These are phyloP conservation scores for Epizoanthus fatuus DNA, from an alignment of 92 coral and sea anemone species.

Conservation along the genomic window DNA sequence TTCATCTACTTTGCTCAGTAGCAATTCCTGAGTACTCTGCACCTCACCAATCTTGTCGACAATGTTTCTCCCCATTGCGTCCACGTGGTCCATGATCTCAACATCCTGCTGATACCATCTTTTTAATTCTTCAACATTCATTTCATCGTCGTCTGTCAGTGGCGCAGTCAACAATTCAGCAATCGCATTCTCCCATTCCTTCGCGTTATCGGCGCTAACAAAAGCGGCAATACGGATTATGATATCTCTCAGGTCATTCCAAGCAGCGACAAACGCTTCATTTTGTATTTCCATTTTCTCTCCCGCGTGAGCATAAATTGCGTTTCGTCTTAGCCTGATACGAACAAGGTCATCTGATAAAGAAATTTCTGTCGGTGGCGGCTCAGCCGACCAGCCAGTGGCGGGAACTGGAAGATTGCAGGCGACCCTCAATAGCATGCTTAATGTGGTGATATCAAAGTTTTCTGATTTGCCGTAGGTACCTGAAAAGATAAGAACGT, in stretches of 20 bases:
- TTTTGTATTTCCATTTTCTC: slow-evolving; percentile 19
- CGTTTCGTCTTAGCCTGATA: slow-evolving; percentile 26
- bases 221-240: slow-evolving; percentile 15
- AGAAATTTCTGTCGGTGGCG: slow-evolving; percentile 2
- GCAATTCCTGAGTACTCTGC: background rate
- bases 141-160: slow-evolving; percentile 33
- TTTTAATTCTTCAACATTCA: background rate
- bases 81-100: slow-evolving; percentile 2
- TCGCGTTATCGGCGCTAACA: background rate
- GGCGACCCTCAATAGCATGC: background rate
- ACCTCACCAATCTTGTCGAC: slow-evolving; percentile 1
- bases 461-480: slow-evolving; percentile 25
- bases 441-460: slow-evolving; percentile 25
- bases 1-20: background rate
- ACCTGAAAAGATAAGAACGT: background rate
- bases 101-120: slow-evolving; percentile 16
- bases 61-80: background rate
- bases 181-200: slow-evolving; percentile 21
- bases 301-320: slow-evolving; percentile 19
- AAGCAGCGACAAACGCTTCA: background rate
- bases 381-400: slow-evolving; percentile 31
- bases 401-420: slow-evolving; percentile 9
- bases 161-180: slow-evolving; percentile 15
- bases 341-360: slow-evolving; percentile 25
- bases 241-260: slow-evolving; percentile 8